Evolutionary conservation across 2,888 invertebrate genomes (phyloP).

Genomic region (Papilio demoleus): DNA sequence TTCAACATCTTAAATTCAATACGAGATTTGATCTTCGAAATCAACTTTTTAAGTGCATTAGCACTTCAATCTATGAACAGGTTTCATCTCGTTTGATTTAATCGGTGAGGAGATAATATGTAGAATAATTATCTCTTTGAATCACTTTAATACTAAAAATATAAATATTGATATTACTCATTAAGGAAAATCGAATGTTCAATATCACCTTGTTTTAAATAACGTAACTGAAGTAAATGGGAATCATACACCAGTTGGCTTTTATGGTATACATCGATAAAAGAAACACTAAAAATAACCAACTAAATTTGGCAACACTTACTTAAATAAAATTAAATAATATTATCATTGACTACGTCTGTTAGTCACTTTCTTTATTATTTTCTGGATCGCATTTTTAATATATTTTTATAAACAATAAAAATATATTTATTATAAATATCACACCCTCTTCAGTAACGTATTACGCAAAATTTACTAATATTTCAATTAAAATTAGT

Average conservation of each 20-base stretch:
- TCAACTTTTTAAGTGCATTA: not conserved
- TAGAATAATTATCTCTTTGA: not conserved
- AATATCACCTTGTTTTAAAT: conserved; percentile 1
- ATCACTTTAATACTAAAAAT: not conserved
- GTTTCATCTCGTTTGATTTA: not conserved
- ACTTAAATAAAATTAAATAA: not conserved
- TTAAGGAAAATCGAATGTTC: not conserved
- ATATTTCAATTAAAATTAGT: too few relatives aligned
- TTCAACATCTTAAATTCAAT: too few relatives aligned
- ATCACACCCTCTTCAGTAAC: too few relatives aligned
- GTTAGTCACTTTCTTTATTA: not conserved
- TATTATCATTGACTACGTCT: not conserved
- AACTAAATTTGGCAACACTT: conserved; percentile 1
- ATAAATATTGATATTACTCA: not conserved
- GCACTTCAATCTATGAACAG: conserved; percentile 1
- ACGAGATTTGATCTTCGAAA: too few relatives aligned
- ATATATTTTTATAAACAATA: too few relatives aligned
- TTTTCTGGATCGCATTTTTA: not conserved
- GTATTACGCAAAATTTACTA: too few relatives aligned
- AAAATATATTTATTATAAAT: too few relatives aligned
- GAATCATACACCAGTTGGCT: not conserved
- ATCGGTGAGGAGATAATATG: not conserved
- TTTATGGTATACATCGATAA: not conserved
- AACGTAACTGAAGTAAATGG: not conserved
- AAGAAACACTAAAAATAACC: not conserved